Conservation (phyloP, 2,888 invertebrate species). For the Hirtodrosophila histrioides region DNA sequence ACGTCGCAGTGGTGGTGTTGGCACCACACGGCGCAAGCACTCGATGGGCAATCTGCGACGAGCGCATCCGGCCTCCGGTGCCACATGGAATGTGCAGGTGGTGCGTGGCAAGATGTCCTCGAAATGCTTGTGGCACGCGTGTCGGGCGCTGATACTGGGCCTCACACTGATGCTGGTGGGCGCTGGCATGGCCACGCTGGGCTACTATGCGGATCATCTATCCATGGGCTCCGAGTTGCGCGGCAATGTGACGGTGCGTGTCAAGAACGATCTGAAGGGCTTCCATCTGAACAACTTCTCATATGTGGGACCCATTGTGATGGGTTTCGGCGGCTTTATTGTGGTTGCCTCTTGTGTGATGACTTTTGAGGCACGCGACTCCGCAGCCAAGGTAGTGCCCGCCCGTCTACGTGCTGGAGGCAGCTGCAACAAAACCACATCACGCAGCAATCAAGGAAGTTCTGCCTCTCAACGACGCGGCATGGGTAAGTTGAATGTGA, state of each 20-base stretch:
- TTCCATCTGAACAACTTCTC: conserved; percentile 95
- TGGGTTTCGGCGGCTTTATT: conserved; percentile 98
- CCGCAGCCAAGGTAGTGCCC: conserved; percentile 95
- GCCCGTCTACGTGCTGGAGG: conserved; percentile 87
- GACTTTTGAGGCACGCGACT: conserved; percentile 98
- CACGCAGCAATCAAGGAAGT: conserved; percentile 82
- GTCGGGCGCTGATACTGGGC: conserved; percentile 95
- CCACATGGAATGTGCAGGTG: conserved; percentile 94
- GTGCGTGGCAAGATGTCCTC: conserved; percentile 94
- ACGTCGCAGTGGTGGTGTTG: conserved; percentile 77
- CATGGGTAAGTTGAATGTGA: conserved; percentile 72
- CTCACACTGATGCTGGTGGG: conserved; percentile 94
- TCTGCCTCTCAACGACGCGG: conserved; percentile 82
- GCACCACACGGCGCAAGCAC: conserved; percentile 83
- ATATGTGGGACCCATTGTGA: conserved; percentile 98
- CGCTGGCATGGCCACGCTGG: conserved; percentile 96
- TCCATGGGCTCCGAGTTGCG: conserved; percentile 91
- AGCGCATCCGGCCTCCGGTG: conserved; percentile 91
- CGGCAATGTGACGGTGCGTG: conserved; percentile 91
- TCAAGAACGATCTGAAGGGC: conserved; percentile 92
- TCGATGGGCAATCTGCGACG: conserved; percentile 87
- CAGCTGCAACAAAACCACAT: conserved; percentile 73
- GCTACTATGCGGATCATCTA: conserved; percentile 93
- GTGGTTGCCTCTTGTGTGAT: conserved; percentile 98
- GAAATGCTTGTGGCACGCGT: conserved; percentile 96